Percentiles rank a stretch among this genome's conserved stretches.
Evolutionary conservation across 2,113 vertebrate species (phyloP).

Genomic region (Dissostichus mawsoni): DNA sequence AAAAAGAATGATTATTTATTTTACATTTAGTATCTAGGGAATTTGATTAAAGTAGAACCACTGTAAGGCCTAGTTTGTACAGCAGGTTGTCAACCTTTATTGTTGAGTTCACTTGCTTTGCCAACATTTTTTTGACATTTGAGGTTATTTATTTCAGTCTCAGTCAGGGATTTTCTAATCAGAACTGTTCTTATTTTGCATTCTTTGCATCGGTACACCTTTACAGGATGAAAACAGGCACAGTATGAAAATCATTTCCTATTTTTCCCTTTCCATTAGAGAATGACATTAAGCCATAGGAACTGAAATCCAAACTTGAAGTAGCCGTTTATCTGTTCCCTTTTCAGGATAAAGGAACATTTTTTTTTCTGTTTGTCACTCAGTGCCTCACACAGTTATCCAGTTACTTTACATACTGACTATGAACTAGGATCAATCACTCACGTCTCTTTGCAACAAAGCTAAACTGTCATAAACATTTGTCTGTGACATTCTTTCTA

Average conservation of each 20-base stretch:
- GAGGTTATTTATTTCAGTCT: background rate
- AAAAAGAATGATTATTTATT: too few relatives aligned
- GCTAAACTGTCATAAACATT: too few relatives aligned
- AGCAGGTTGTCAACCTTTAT: background rate
- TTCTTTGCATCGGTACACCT: background rate
- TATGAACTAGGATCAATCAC: too few relatives aligned
- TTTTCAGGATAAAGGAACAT: too few relatives aligned
- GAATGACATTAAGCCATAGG: background rate
- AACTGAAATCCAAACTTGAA: background rate
- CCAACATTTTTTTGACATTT: conserved; percentile 1
- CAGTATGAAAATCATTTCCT: background rate
- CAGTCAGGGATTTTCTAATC: background rate
- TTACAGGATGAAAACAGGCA: background rate
- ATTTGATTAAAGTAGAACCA: background rate
- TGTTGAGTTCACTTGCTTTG: background rate
- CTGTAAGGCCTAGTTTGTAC: conserved; percentile 4
- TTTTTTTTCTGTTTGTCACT: too few relatives aligned
- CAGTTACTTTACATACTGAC: too few relatives aligned
- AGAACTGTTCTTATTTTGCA: background rate
- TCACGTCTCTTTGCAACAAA: too few relatives aligned
- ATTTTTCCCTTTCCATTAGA: background rate
- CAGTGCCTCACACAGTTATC: too few relatives aligned
- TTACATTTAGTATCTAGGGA: background rate
- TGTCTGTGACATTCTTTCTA: too few relatives aligned
- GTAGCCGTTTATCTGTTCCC: background rate